Evolutionary conservation across 2,113 vertebrate species (phyloP).

Genomic region (Centropus unirufus): DNA sequence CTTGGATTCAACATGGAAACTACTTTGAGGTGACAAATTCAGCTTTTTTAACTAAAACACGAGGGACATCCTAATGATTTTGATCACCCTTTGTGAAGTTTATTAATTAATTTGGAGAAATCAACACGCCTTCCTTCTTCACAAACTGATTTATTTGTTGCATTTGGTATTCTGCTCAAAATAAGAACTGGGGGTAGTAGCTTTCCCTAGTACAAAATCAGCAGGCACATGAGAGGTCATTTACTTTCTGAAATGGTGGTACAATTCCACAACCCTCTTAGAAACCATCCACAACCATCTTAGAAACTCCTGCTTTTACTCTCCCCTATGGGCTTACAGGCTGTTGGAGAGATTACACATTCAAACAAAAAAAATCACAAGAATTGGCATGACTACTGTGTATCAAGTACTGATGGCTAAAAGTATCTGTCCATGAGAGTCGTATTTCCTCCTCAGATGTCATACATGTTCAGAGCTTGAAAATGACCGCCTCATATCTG

Average conservation of each 20-base stretch:
- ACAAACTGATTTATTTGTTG: not conserved
- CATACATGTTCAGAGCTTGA: not conserved
- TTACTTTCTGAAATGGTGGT: not conserved
- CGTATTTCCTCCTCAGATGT: not conserved
- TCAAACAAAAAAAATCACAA: not conserved
- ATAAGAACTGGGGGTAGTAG: not conserved
- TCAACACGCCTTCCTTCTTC: not conserved
- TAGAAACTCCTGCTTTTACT: not conserved
- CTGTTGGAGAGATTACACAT: not conserved
- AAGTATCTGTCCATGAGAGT: not conserved
- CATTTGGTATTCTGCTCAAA: not conserved
- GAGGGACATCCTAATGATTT: not conserved
- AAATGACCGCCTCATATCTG: not conserved
- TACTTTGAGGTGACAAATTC: not conserved
- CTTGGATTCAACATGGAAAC: not conserved
- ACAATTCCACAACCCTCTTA: not conserved
- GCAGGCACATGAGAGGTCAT: not conserved
- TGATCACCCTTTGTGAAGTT: not conserved
- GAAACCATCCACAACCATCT: not conserved
- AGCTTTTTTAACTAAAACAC: not conserved
- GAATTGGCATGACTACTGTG: not conserved
- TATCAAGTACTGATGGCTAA: not conserved
- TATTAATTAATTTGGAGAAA: not conserved
- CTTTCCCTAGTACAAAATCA: not conserved
- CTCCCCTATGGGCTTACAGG: not conserved